Evolutionary conservation across 2,888 invertebrate species (phyloP).

Genomic region (Ectemnius lituratus): DNA sequence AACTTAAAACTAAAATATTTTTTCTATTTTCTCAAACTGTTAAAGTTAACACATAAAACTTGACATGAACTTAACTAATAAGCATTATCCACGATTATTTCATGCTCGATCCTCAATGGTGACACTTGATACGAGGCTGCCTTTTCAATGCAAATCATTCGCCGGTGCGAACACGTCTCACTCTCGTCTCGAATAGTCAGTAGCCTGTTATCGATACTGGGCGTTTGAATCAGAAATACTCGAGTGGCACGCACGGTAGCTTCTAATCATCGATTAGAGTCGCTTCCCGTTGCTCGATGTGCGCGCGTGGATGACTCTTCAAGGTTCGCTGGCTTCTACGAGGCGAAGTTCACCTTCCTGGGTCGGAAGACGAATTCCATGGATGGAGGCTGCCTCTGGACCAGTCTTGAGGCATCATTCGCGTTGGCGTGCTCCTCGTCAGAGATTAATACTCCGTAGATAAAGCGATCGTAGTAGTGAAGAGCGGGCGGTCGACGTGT

Average conservation of each 20-base stretch:
- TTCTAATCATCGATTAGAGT: constrained; percentile 66
- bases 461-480: neutral
- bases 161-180: neutral
- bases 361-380: constrained; percentile 10
- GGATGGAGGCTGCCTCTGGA: neutral
- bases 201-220: neutral
- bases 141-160: neutral
- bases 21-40: too few relatives aligned
- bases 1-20: too few relatives aligned
- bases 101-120: too few relatives aligned
- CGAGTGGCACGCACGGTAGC: constrained; percentile 51
- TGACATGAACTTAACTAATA: too few relatives aligned
- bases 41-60: too few relatives aligned
- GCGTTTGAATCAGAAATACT: constrained; percentile 17
- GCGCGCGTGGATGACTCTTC: constrained; percentile 32
- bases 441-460: constrained; percentile 10
- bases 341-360: constrained; percentile 22
- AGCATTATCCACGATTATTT: too few relatives aligned
- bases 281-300: constrained; percentile 51
- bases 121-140: neutral
- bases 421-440: constrained; percentile 6
- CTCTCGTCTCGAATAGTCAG: neutral
- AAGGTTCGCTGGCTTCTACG: neutral
- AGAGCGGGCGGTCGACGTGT: neutral
- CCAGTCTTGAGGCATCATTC: neutral